phyloP scores from a whole-genome alignment of 2,113 vertebrate species.

The Suricata suricatta region DNA sequence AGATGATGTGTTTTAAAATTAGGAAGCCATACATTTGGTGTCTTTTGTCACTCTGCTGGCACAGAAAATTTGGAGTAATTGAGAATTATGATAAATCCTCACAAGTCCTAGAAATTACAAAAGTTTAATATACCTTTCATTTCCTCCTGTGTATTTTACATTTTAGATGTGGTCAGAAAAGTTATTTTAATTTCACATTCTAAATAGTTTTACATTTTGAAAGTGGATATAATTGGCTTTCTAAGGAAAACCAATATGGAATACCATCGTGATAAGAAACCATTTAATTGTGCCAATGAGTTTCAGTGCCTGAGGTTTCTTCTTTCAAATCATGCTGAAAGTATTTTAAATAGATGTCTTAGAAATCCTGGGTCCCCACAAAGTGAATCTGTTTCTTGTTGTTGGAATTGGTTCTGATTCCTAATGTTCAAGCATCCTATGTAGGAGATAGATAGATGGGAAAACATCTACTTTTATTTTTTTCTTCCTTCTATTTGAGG shows the following conservation, averaged over 20 bases:
- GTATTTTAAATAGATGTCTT: not conserved
- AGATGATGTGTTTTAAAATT: not conserved
- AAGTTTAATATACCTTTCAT: constrained; percentile 31
- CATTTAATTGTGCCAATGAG: not conserved
- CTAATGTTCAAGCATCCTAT: not conserved
- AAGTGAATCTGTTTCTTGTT: not conserved
- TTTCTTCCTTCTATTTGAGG: not conserved
- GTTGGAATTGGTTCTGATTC: not conserved
- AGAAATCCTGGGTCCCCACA: not conserved
- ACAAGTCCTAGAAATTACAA: not conserved
- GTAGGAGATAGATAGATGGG: not conserved
- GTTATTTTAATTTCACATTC: constrained; percentile 55
- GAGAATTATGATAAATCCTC: constrained; percentile 1
- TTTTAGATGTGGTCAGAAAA: constrained; percentile 9
- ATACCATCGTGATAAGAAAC: not conserved
- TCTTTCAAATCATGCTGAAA: not conserved
- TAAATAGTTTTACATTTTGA: constrained; percentile 28
- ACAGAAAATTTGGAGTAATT: not conserved
- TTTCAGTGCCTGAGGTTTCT: not conserved
- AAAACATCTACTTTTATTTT: not conserved
- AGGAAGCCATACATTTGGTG: not conserved
- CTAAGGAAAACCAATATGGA: not conserved
- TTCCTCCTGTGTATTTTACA: constrained; percentile 3
- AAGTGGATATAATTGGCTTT: constrained; percentile 45
- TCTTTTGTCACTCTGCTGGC: not conserved